Base-by-base conservation (phyloP, 2,113 vertebrate genomes). In the Tragelaphus scriptus region DNA sequence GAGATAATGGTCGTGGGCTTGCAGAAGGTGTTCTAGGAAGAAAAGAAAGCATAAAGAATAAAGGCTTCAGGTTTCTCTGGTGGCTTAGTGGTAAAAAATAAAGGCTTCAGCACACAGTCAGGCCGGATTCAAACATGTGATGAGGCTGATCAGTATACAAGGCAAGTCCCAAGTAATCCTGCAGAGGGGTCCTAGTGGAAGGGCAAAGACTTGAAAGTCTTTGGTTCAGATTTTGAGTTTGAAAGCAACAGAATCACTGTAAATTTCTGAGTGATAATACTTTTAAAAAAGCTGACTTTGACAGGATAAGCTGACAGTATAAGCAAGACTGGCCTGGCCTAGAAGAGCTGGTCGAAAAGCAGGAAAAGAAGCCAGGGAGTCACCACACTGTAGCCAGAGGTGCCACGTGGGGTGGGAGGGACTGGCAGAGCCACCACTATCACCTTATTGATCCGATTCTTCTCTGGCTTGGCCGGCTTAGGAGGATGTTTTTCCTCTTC, bases 391-490 rank as follows among this genome's bases (percentile, higher is more conserved):
- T 1, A 1, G 51, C 26, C 32, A 61, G n/a, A 81, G 68, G 44
- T 6, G 7, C 77, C 13, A 3, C 5, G 2, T 1, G 30, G 36
- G 10, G 10, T 8, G 10, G 49, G n/a, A 28, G 2, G 75, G 25
- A 25, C 53, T 0, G 2, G 36, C 9, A 49, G 49, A 40, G 61
- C 13, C 21, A 30, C 19, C 21, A 3, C 36, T 21, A 26, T 91
- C 65, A 98, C 98, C 98, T 98, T 98, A 84, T 98, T 98, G 91
- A 97, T 97, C 14, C 95, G 85, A 81, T 98, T 98, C 96, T 98
- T 98, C 85, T 98, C 97, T 4, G 59, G 93, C 77, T 98, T 98
- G 47, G 97, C 95, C 6, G 95, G 95, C 87, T 97, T 98, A 14
- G 58, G 21, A n/a, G 97, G 94, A 3, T 89, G 96, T 19, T 96